Evolutionary conservation across 2,888 invertebrate genomes (phyloP), one percentile per base, ranked within the genome.

Genomic region (Drosophila demipolita): DNA sequence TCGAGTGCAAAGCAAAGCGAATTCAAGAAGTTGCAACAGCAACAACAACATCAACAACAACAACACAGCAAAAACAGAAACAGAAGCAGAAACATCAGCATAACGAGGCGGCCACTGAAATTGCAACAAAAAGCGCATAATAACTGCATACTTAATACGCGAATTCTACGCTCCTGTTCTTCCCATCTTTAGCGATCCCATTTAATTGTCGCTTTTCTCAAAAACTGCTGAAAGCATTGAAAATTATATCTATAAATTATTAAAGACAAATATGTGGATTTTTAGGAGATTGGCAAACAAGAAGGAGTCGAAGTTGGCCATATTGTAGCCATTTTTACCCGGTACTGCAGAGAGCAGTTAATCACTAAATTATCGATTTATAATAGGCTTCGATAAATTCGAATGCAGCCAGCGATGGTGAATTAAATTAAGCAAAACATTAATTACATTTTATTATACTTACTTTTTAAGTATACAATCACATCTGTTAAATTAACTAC

Each of bases 111-210:
- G 74, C 78, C 73, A 81, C 73, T 72, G 83, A 62, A 86, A 84
- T 82, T 77, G 89, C 82, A 84, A 79, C 89, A 89, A 89, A 88
- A 87, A 82, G 85, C 75, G 87, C 87, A 85, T 85, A 89, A 89
- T 84, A 87, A 82, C 80, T 84, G 89, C 85, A 82, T 85, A 80
- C 75, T 87, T 84, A 80, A 85, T 89, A 72, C 23, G 64, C 73
- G 64, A 74, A 84, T 73, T 84, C 67, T 64, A 48, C 58, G 66
- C 66, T 79, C 49, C 70, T 80, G 53, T 71, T 57, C 63, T 38
- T 26, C 26, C 2, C 48, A 52, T 17, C 11, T 50, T 45, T 53
- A 12, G 15, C 54, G 54, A 40, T 45, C 29, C 12, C n/a, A 20
- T 33, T 23, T 65, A 58, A 83, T 78, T 81, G 75, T 63, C 52